Conservation (phyloP, 2,888 invertebrate species). For the Sabellastarte sp. region DNA sequence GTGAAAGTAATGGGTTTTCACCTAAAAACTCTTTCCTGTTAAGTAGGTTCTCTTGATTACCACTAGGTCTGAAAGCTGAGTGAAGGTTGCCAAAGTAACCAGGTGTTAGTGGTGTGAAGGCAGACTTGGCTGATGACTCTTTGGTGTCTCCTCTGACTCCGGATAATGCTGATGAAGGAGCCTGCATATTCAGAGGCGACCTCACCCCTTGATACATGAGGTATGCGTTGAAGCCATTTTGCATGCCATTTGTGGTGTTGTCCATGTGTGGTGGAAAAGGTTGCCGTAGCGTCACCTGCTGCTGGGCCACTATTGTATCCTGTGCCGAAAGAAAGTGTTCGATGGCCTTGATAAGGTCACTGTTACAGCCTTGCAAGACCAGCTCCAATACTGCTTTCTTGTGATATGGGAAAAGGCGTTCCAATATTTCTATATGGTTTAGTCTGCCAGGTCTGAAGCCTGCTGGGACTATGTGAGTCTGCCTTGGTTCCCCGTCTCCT, state of each 20-base stretch:
- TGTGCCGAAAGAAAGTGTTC: slow-evolving; percentile 72
- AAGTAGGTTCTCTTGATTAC: too few relatives aligned
- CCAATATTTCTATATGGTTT: slow-evolving; percentile 74
- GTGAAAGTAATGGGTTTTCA: not conserved
- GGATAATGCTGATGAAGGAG: too few relatives aligned
- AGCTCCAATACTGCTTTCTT: slow-evolving; percentile 86
- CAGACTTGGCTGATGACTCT: not conserved
- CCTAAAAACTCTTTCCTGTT: too few relatives aligned
- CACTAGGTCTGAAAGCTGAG: not conserved
- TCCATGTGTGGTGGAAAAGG: slow-evolving; percentile 1
- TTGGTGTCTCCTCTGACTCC: not conserved
- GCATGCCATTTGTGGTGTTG: slow-evolving; percentile 5
- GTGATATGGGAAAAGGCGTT: slow-evolving; percentile 80
- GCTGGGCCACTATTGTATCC: slow-evolving; percentile 49
- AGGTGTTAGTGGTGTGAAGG: not conserved
- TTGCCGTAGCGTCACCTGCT: slow-evolving; percentile 23
- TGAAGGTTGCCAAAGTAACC: not conserved
- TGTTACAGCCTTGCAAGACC: slow-evolving; percentile 87
- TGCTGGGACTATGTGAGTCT: slow-evolving; percentile 31
- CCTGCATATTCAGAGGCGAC: not conserved
- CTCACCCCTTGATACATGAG: not conserved
- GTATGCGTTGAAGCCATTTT: not conserved
- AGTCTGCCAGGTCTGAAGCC: slow-evolving; percentile 59
- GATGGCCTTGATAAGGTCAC: slow-evolving; percentile 85
- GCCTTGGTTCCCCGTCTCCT: too few relatives aligned